A percentile compares a stretch with the other conserved stretches of the same genome.
Conservation (phyloP, 1,140 invertebrate genomes). For the Octopus bimaculoides region DNA sequence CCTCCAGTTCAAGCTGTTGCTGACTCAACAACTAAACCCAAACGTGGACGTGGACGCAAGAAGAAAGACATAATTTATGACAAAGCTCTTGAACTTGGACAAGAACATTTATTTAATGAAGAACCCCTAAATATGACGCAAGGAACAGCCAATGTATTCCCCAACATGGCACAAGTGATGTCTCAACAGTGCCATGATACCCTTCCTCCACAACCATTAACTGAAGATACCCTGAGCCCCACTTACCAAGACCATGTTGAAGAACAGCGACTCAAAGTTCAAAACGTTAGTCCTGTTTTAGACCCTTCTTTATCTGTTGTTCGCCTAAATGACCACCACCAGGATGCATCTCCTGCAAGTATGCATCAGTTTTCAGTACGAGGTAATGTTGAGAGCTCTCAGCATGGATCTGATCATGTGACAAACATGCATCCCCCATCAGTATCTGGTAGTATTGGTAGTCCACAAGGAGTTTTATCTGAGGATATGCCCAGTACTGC, state of each 20-base stretch:
- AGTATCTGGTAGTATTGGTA: not conserved
- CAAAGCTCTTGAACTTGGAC: slow-evolving; percentile 8
- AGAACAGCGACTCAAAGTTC: not conserved
- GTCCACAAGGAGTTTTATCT: not conserved
- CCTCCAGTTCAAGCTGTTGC: slow-evolving; percentile 46
- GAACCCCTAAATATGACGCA: slow-evolving; percentile 20
- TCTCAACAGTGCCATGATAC: slow-evolving; percentile 21
- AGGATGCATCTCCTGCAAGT: not conserved
- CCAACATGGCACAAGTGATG: slow-evolving; percentile 16
- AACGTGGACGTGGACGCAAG: slow-evolving; percentile 34
- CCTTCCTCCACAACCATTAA: not conserved
- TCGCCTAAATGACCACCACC: not conserved
- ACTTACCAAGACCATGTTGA: slow-evolving; percentile 13
- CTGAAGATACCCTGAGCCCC: slow-evolving; percentile 21
- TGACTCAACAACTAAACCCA: slow-evolving; percentile 52
- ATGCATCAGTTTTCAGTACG: slow-evolving; percentile 4
- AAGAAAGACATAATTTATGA: slow-evolving; percentile 31
- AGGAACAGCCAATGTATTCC: slow-evolving; percentile 13
- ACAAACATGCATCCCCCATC: slow-evolving; percentile 2
- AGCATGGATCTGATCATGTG: not conserved
- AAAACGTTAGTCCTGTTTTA: not conserved
- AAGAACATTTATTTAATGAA: slow-evolving; percentile 15
- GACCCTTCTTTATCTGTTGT: not conserved
- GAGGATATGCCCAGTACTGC: not conserved
- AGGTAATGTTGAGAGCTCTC: slow-evolving; percentile 3